Evolutionary conservation across 2,888 invertebrate genomes (phyloP).

Genomic region (Andrena praecox): DNA sequence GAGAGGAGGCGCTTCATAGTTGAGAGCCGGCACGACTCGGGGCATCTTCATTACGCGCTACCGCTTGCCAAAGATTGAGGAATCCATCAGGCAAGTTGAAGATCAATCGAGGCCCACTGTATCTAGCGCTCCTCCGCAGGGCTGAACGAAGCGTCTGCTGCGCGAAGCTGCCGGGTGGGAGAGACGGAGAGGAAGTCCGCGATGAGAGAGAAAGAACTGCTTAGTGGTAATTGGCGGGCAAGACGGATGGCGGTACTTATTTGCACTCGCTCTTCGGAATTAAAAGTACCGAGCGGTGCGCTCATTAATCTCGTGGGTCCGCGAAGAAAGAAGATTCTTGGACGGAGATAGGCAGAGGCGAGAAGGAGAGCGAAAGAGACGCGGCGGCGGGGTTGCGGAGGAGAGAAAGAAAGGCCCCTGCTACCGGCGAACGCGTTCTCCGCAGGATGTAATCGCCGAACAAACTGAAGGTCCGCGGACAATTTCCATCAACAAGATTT

Average conservation of each 20-base stretch:
- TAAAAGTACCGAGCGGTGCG: constrained; percentile 82
- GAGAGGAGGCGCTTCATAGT: not conserved
- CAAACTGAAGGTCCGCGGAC: constrained; percentile 81
- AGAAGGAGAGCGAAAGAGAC: constrained; percentile 46
- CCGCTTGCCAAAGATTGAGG: constrained; percentile 33
- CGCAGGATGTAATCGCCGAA: constrained; percentile 81
- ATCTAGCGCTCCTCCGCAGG: constrained; percentile 21
- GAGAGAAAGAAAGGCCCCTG: constrained; percentile 66
- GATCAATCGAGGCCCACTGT: constrained; percentile 24
- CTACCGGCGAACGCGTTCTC: constrained; percentile 81
- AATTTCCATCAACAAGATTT: constrained; percentile 83
- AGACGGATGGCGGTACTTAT: constrained; percentile 84
- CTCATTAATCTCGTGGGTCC: constrained; percentile 81
- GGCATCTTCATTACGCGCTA: constrained; percentile 66
- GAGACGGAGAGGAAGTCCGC: constrained; percentile 9
- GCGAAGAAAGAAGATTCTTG: constrained; percentile 68
- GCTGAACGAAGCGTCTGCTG: constrained; percentile 17
- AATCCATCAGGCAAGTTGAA: constrained; percentile 54
- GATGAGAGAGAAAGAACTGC: constrained; percentile 53
- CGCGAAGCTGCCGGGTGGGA: constrained; percentile 18
- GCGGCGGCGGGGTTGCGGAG: constrained; percentile 18
- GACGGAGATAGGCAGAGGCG: constrained; percentile 62
- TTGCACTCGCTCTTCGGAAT: constrained; percentile 82
- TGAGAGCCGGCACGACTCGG: constrained; percentile 17
- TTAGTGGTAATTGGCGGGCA: constrained; percentile 82